Evolutionary conservation across 2,888 invertebrate genomes (phyloP).

Genomic region (Alitta virens): DNA sequence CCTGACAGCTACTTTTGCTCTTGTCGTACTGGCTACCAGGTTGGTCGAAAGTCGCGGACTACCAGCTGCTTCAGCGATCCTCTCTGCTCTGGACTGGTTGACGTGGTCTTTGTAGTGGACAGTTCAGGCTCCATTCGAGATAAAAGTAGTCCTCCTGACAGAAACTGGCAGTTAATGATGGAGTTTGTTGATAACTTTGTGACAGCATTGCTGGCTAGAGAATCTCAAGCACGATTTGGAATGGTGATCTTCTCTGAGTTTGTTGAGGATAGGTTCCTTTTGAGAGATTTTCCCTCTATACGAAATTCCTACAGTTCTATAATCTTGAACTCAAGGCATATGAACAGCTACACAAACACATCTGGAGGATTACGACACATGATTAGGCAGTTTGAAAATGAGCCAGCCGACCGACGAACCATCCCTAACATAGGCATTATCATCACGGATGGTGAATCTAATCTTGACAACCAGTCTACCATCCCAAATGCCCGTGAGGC

Average conservation of each 20-base stretch:
- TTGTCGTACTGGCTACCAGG: constrained; percentile 18
- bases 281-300: background rate
- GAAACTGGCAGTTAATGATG: background rate
- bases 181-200: background rate
- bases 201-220: background rate
- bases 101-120: background rate
- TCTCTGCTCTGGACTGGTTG: background rate
- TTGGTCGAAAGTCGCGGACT: background rate
- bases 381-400: background rate
- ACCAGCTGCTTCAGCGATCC: no score
- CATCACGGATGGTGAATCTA: background rate
- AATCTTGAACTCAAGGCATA: background rate
- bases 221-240: background rate
- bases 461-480: background rate
- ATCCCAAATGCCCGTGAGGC: background rate
- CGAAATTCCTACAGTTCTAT: background rate
- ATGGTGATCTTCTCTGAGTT: background rate
- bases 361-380: background rate
- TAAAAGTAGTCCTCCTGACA: background rate
- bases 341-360: background rate
- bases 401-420: background rate
- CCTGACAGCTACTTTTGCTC: constrained; percentile 23
- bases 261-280: background rate
- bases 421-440: background rate
- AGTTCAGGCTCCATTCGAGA: background rate